phyloP scores from a whole-genome alignment of 2,888 invertebrate species.

The Eristalis pertinax region DNA sequence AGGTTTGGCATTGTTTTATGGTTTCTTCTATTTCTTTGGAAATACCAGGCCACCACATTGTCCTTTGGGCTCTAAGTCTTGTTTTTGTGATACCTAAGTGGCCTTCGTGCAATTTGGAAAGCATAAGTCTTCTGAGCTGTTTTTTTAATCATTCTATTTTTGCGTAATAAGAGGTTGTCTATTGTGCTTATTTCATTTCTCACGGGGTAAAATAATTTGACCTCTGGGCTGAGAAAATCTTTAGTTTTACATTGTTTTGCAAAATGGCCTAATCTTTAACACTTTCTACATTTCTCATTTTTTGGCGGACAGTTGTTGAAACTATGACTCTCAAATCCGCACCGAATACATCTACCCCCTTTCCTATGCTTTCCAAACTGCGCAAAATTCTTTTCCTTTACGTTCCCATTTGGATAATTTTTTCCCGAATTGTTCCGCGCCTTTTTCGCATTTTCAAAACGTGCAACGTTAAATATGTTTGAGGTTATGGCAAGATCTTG shows the following conservation, averaged over 20 bases:
- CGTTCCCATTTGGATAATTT: neutral
- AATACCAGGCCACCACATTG: too few species aligned
- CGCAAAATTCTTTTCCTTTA: neutral
- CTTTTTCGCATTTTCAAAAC: neutral
- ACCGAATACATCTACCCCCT: neutral
- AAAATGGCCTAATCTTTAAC: too few species aligned
- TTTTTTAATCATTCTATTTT: neutral
- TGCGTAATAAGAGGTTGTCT: neutral
- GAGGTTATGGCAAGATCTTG: conserved; percentile 9
- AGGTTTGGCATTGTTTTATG: too few species aligned
- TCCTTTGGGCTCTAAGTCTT: too few species aligned
- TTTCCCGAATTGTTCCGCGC: neutral
- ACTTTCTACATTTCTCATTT: too few species aligned
- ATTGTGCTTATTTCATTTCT: too few species aligned
- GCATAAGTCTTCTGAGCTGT: neutral
- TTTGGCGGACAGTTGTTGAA: too few species aligned
- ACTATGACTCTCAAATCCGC: conserved; percentile 7
- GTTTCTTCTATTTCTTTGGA: too few species aligned
- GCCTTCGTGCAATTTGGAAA: neutral
- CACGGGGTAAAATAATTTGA: too few species aligned
- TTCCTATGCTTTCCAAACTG: neutral
- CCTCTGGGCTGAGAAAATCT: too few species aligned
- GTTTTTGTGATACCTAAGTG: too few species aligned
- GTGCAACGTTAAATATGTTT: conserved; percentile 2
- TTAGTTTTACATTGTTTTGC: too few species aligned